Conservation (phyloP, 2,888 invertebrate species). For the Agrotis ipsilon region DNA sequence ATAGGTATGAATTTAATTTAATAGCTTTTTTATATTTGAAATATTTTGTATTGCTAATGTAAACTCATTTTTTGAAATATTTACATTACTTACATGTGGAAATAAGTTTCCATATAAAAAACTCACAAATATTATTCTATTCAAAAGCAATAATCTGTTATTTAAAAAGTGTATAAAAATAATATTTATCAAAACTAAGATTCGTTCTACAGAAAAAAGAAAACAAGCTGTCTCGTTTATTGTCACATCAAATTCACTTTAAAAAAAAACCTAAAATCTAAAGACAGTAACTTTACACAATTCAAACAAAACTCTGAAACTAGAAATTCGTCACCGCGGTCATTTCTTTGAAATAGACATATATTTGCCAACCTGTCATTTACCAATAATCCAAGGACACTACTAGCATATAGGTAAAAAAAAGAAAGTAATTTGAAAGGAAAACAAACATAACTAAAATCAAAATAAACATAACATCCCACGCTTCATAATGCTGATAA, state of each 20-base stretch:
- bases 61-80: neutral
- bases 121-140: too few relatives aligned
- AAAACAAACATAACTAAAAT: constrained; percentile 10
- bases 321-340: neutral
- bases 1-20: constrained; percentile 45
- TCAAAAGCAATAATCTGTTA: too few relatives aligned
- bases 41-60: neutral
- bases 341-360: neutral
- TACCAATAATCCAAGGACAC: neutral
- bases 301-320: constrained; percentile 14
- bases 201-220: neutral
- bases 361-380: neutral
- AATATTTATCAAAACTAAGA: too few relatives aligned
- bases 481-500: constrained; percentile 24
- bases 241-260: neutral
- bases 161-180: too few relatives aligned
- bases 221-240: neutral
- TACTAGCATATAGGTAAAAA: neutral
- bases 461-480: constrained; percentile 1
- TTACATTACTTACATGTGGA: too few relatives aligned
- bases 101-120: too few relatives aligned
- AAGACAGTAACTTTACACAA: neutral
- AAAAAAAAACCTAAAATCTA: constrained; percentile 5
- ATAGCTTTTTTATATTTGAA: constrained; percentile 36
- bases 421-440: neutral